Conservation (phyloP, 2,888 invertebrate species). For the Anthophora plumipes region DNA sequence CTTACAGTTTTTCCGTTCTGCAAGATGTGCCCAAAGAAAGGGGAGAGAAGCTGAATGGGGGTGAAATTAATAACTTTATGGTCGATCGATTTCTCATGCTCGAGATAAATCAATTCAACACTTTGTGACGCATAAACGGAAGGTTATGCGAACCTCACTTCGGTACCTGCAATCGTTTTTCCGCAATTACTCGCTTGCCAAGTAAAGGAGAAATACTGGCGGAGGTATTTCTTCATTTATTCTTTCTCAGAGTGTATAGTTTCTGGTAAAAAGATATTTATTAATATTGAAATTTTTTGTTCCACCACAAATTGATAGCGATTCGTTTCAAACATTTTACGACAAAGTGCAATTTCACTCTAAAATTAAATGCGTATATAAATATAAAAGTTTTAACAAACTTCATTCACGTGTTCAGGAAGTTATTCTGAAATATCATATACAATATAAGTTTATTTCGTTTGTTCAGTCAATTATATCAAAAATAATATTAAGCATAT, state of each 20-base stretch:
- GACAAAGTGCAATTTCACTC: no score
- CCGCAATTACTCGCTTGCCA: neutral
- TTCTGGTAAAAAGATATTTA: neutral
- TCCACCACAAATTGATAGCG: neutral
- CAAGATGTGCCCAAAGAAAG: neutral
- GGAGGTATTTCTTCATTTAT: neutral
- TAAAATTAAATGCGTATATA: no score
- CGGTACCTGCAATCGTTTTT: conserved; percentile 18
- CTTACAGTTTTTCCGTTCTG: neutral
- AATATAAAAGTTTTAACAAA: no score
- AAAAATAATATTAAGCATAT: no score
- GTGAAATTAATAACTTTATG: conserved; percentile 58
- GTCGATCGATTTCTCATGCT: conserved; percentile 50
- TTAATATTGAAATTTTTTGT: neutral
- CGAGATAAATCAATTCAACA: conserved; percentile 54
- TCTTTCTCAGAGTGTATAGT: neutral
- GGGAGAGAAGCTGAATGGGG: conserved; percentile 12
- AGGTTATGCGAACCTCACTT: conserved; percentile 24
- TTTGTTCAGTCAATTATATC: no score
- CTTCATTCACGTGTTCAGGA: no score
- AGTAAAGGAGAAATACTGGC: neutral
- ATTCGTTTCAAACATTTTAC: neutral
- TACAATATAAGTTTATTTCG: no score
- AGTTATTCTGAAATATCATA: no score
- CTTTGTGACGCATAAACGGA: conserved; percentile 40